These are phyloP conservation scores for Podarcis muralis DNA, from an alignment of 2,113 vertebrate species.

Conservation along the genomic window DNA sequence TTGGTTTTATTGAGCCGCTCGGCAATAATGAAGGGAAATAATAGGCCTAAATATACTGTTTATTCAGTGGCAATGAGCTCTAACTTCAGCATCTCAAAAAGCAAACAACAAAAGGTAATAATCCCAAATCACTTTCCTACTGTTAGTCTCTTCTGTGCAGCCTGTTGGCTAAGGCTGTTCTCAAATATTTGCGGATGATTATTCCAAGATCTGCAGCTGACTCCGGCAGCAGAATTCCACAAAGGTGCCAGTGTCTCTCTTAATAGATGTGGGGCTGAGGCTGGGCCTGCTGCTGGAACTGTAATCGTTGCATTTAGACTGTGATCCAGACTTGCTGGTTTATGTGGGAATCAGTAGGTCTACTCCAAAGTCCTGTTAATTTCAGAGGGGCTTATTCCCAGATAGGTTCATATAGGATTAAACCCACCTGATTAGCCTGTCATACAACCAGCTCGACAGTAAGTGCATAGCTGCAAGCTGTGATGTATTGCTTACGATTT, in stretches of 20 bases:
- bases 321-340: background rate
- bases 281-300: background rate
- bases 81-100: constrained; percentile 57
- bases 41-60: constrained; percentile 65
- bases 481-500: too few species aligned
- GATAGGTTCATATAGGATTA: background rate
- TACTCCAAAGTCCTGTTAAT: background rate
- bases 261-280: constrained; percentile 1
- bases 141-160: constrained; percentile 27
- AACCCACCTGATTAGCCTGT: too few species aligned
- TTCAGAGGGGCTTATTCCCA: background rate
- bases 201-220: constrained; percentile 19
- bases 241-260: constrained; percentile 19
- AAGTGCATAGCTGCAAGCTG: too few species aligned
- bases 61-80: constrained; percentile 70
- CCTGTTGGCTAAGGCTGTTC: constrained; percentile 38
- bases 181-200: constrained; percentile 49
- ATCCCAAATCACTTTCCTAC: constrained; percentile 25
- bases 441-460: too few species aligned
- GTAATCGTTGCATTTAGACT: constrained; percentile 19
- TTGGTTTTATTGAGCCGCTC: constrained; percentile 72
- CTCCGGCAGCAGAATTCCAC: constrained; percentile 32
- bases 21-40: constrained; percentile 73
- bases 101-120: background rate
- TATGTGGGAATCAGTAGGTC: background rate